Conservation (phyloP, 1,140 invertebrate species). For the Microplitis demolitor region DNA sequence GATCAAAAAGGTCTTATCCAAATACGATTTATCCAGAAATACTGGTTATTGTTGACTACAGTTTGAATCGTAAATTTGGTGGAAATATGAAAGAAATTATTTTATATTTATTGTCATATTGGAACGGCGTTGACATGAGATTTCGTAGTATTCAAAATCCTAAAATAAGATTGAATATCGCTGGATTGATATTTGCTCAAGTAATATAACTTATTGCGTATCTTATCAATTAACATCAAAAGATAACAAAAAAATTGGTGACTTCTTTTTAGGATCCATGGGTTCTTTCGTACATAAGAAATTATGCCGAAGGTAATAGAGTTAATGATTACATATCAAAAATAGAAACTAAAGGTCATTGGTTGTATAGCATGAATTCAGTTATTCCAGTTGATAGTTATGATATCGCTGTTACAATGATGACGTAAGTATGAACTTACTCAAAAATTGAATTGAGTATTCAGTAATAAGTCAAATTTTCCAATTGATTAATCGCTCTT, state of each 20-base stretch:
- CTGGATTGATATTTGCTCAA: constrained; percentile 32
- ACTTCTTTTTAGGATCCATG: no score
- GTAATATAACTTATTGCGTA: constrained; percentile 18
- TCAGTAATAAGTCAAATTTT: not conserved
- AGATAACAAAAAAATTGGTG: no score
- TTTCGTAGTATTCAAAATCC: constrained; percentile 34
- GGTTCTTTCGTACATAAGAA: no score
- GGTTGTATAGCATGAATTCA: not conserved
- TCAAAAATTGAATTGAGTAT: not conserved
- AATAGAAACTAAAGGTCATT: not conserved
- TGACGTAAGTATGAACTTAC: not conserved
- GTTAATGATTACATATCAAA: no score
- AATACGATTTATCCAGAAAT: constrained; percentile 23
- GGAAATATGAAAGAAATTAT: constrained; percentile 7
- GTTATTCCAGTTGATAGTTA: not conserved
- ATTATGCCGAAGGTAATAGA: no score
- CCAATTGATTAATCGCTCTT: no score
- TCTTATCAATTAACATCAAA: not conserved
- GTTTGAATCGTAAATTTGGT: constrained; percentile 19
- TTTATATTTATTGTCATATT: constrained; percentile 33
- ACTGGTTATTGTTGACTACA: constrained; percentile 15
- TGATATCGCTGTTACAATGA: constrained; percentile 7
- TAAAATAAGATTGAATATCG: constrained; percentile 35
- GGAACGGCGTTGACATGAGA: constrained; percentile 39
- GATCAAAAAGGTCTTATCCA: not conserved